Evolutionary conservation across 2,888 invertebrate species (phyloP), one percentile per base, ranked within the genome.

Genomic region (Drosophila robusta): DNA sequence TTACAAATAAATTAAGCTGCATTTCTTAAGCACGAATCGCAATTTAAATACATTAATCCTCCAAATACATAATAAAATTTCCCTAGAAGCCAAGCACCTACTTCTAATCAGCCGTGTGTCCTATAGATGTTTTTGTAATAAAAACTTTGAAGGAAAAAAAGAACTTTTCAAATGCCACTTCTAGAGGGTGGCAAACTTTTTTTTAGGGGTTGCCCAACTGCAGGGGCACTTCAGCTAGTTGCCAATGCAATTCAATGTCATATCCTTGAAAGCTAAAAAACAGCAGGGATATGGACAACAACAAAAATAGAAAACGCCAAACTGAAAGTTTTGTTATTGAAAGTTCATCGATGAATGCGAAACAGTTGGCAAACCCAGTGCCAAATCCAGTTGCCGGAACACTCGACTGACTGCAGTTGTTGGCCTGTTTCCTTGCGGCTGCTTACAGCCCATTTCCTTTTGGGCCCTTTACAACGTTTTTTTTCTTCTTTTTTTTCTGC

Each of bases 291-390:
- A 50, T 41, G 47, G 14, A 52, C 38, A 45, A 38, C 49, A 22
- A 42, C 26, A 70, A 26, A 44, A 29, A 52, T 39, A 52, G 41
- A 39, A 41, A 44, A 58, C 54, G 60, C 44, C 67, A 67, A 75
- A 70, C 61, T 70, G 60, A 89, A 89, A 89, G 81, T 83, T 78
- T 78, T 89, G 81, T 84, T 89, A 87, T 83, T 83, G 83, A 83
- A 83, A 89, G 83, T 83, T 83, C 89, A 89, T 84, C 82, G 83
- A 89, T 87, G 83, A 84, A 89, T 87, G 87, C 56, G 73, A 71
- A 66, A 58, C 57, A 66, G 62, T 63, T 63, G 50, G 58, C 46
- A 51, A 52, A 51, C 52, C n/a, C 52, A 44, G 46, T 55, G 52
- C n/a, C 54, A 57, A 54, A 54, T 44, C 54, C 54, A 34, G 42